Base-by-base conservation (phyloP, 2,888 invertebrate genomes). In the Eucera pruinosa region DNA sequence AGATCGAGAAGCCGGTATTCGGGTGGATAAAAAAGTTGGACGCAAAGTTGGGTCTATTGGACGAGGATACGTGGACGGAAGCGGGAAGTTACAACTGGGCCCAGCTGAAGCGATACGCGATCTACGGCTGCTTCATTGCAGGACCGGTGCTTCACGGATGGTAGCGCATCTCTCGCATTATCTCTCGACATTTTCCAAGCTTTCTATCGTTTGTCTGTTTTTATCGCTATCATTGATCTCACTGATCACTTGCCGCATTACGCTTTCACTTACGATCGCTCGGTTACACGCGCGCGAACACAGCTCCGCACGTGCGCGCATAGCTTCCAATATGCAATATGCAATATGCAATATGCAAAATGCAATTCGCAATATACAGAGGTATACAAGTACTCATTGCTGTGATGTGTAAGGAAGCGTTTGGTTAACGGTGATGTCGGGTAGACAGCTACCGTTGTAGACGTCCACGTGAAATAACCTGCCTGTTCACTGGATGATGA, bases 401-500 rank as follows among this genome's bases (percentile, higher is more conserved):
- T n/a, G n/a, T n/a, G n/a, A 33, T 33, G 7, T 33, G 33, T 33
- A 33, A 33, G 3, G 3, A 36, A 11, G 43, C 36, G 25, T 15
- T 18, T 15, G 25, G 62, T 18, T 62, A 30, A 18, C 6, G 13
- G 18, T 41, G 57, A 27, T 52, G 54, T 50, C 45, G 43, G 15
- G 2, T 71, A 55, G 39, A 57, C 45, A n/a, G 52, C 57, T 54
- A 30, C 30, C 47, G 60, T 65, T 48, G 70, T 74, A 60, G 68
- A 45, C 36, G 65, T 25, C 69, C 30, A 27, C 67, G 52, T 82
- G 58, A 71, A 70, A 78, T 82, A 77, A 64, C 68, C 69, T 78
- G 43, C 72, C 74, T 78, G 64, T 93, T 87, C 94, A 95, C 92
- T 92, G 91, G 80, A 91, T 91, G 77, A 92, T 93, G 58, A 90